Base-by-base conservation (phyloP, 2,797 vertebrate species). In the Coracias cyanogaster region DNA sequence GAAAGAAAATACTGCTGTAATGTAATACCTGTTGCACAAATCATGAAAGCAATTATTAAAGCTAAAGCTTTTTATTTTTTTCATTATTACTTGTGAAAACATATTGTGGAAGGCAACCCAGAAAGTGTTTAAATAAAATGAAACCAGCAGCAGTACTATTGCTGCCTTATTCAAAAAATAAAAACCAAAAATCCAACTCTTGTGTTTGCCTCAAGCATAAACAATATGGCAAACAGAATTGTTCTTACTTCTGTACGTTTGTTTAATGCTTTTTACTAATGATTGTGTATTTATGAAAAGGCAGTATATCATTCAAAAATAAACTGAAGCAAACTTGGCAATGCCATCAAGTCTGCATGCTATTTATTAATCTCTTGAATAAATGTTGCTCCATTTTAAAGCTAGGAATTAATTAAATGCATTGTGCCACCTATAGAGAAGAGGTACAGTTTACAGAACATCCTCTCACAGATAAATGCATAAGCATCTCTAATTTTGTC, bases 381-480 rank as follows among this genome's bases (percentile, higher is more conserved):
- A 91, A 86, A 76, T 93, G 90, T 17, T 43, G 54, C 19, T 91
- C 94, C 85, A 72, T 96, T 96, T 95, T 93, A 97, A 96, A 71
- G 13, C 12, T 95, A 93, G 33, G 37, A 95, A 95, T 97, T 94
- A 97, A 96, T 97, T 96, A 96, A 97, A 94, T 94, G 62, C 31
- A 80, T 94, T 97, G 35, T 95, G 67, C 67, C 82, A 94, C 94
- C 79, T 95, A 91, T 65, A 76, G 73, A 78, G 86, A 83, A 87
- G 51, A 80, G 52, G 51, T 73, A 25, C n/a, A n/a, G 9, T 94
- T 96, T 90, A 91, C 19, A 92, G 89, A 94, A 88, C 92, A 96
- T 87, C 8, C 15, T 92, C 35, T 91, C 45, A 79, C 14, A 87
- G 71, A 90, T 66, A 96, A 96, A 97, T 96, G 41, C 96, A 91